Base-by-base conservation (phyloP, 2,113 vertebrate genomes). In the Dipodomys spectabilis region DNA sequence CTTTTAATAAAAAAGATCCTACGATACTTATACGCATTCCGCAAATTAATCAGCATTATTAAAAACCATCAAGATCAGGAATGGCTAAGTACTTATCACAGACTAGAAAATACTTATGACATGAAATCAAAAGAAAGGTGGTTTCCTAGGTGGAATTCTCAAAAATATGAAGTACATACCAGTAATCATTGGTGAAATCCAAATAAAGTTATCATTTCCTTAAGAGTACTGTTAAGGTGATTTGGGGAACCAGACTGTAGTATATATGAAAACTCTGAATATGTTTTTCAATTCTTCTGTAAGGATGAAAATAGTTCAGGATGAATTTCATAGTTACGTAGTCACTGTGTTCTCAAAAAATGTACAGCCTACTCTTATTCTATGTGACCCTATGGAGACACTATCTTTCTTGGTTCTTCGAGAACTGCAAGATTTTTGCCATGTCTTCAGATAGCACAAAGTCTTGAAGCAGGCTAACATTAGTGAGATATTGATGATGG, bases 301-400 rank as follows among this genome's bases (percentile, higher is more conserved):
- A 80, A 92, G 32, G 18, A 20, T 67, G 45, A 45, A 88, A 68
- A 82, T 71, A 74, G 71, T 73, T 83, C 19, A 65, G 86, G 88
- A 68, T 86, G 28, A 77, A 83, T 69, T 74, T 88, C 35, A 7
- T 35, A 86, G 79, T 44, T 53, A 72, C 11, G 19, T 79, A 32
- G 5, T 75, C 86, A 10, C 62, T 62, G 0, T 1, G 39, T 39
- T 39, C 7, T n/a, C n/a, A 25, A 4, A 57, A 83, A 13, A n/a
- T 65, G 65, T 62, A 81, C 5, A 57, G 82, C 30, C 86, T 28
- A 32, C 0, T 84, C 11, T 79, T 82, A 53, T 79, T 82, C 8
- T 16, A 62, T 7, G 28, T n/a, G 39, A 39, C 2, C 60, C 39
- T 65, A 45, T 7, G 75, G 84, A 45, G 39, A 53, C 67, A 80